phyloP scores from a whole-genome alignment of 53 echinoderm and acorn worm species.

The Crossaster papposus region DNA sequence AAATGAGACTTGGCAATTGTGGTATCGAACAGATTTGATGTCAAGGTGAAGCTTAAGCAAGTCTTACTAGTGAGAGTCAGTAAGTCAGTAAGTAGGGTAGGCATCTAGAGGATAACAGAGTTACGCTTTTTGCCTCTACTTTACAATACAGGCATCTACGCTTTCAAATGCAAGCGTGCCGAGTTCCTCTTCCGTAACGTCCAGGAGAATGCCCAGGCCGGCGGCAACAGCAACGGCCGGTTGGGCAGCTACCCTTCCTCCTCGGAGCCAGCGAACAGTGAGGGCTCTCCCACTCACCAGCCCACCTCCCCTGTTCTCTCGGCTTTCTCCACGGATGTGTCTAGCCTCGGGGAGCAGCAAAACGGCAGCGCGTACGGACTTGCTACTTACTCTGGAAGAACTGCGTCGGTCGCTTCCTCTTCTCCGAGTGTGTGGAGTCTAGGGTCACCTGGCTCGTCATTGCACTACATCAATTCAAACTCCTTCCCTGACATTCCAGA shows the following conservation, averaged over 20 bases:
- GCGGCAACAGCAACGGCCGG: slow-evolving; percentile 55
- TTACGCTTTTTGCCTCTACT: neutral
- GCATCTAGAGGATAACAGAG: too few species aligned
- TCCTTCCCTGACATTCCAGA: slow-evolving; percentile 66
- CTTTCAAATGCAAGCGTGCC: slow-evolving; percentile 94
- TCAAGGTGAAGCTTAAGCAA: too few species aligned
- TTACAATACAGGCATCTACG: slow-evolving; percentile 79
- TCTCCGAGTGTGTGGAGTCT: slow-evolving; percentile 20
- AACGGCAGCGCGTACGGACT: slow-evolving; percentile 50
- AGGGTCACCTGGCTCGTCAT: slow-evolving; percentile 39
- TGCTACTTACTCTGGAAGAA: slow-evolving; percentile 7
- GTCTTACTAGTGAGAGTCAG: too few species aligned
- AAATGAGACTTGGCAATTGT: too few species aligned
- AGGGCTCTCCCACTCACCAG: slow-evolving; percentile 22
- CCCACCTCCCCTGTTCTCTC: slow-evolving; percentile 37
- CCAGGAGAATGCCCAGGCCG: slow-evolving; percentile 80
- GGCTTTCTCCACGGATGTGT: slow-evolving; percentile 46
- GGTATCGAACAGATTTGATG: too few species aligned
- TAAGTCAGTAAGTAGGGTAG: too few species aligned
- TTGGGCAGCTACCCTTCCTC: slow-evolving; percentile 40
- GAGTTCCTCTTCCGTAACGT: slow-evolving; percentile 83
- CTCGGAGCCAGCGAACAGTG: slow-evolving; percentile 47
- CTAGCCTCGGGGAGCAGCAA: slow-evolving; percentile 47
- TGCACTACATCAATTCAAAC: slow-evolving; percentile 76
- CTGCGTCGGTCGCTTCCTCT: slow-evolving; percentile 19